Percentiles rank a stretch among this genome's conserved stretches.
phyloP scores from a whole-genome alignment of 2,113 vertebrate genomes.

The Pelobates fuscus region DNA sequence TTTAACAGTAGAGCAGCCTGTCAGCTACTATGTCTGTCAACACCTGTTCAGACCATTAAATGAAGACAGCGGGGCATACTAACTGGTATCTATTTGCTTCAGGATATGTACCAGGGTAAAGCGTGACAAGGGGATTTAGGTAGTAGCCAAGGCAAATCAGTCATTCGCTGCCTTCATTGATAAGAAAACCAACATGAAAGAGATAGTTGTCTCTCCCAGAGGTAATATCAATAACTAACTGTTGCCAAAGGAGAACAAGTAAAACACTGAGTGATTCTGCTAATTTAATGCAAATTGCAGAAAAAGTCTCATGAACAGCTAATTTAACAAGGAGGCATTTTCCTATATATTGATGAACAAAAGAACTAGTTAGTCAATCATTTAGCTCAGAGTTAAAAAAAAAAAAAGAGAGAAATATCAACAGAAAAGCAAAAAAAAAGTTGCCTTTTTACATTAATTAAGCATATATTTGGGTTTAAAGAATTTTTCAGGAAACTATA shows the following conservation, averaged over 20 bases:
- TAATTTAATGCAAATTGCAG: slow-evolving; percentile 57
- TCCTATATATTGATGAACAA: slow-evolving; percentile 20
- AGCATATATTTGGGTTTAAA: background rate
- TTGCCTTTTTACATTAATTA: background rate
- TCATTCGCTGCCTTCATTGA: slow-evolving; percentile 75
- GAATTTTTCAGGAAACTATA: background rate
- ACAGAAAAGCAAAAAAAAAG: slow-evolving; percentile 3
- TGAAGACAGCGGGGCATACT: slow-evolving; percentile 71
- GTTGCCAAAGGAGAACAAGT: slow-evolving; percentile 62
- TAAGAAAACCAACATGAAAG: slow-evolving; percentile 74
- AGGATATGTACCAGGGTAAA: slow-evolving; percentile 72
- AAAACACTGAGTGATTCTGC: slow-evolving; percentile 54
- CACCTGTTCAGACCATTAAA: slow-evolving; percentile 81
- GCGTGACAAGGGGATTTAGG: slow-evolving; percentile 69
- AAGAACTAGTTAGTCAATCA: slow-evolving; percentile 20
- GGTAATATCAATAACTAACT: slow-evolving; percentile 74
- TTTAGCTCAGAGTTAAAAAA: background rate
- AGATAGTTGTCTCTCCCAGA: slow-evolving; percentile 72
- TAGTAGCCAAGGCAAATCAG: slow-evolving; percentile 75
- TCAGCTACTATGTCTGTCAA: slow-evolving; percentile 80
- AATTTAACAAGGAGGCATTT: slow-evolving; percentile 24
- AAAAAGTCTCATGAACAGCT: slow-evolving; percentile 16
- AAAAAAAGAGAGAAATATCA: background rate
- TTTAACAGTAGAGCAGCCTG: slow-evolving; percentile 75
- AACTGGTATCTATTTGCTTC: slow-evolving; percentile 77